Evolutionary conservation across 1,140 invertebrate species (phyloP).

Genomic region (Limonius californicus): DNA sequence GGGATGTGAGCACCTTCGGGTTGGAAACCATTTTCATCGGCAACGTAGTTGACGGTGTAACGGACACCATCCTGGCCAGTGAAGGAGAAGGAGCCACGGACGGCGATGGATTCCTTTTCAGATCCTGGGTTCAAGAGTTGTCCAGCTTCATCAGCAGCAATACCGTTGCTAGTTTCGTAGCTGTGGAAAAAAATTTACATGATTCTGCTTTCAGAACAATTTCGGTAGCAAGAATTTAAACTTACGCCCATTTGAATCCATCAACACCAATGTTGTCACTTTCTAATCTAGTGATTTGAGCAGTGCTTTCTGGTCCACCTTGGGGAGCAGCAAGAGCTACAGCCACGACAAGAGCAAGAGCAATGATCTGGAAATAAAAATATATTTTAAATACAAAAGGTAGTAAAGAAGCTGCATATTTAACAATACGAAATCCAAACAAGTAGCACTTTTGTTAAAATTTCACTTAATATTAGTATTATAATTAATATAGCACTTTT

Average conservation of each 20-base stretch:
- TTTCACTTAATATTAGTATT: too few species aligned
- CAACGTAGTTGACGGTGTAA: slow-evolving; percentile 68
- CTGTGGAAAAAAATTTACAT: slow-evolving; percentile 37
- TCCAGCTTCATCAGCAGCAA: slow-evolving; percentile 52
- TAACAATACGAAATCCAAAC: too few species aligned
- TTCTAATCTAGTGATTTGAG: slow-evolving; percentile 44
- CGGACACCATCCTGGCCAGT: slow-evolving; percentile 63
- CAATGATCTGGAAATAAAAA: neutral
- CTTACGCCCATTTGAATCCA: slow-evolving; percentile 52
- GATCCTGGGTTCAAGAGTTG: slow-evolving; percentile 54
- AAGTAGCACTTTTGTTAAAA: too few species aligned
- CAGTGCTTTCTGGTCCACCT: slow-evolving; percentile 33
- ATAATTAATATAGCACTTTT: too few species aligned
- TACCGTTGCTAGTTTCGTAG: slow-evolving; percentile 61
- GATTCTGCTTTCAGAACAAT: neutral
- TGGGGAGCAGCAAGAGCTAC: slow-evolving; percentile 41
- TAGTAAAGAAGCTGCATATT: too few species aligned
- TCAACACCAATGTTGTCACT: slow-evolving; percentile 48
- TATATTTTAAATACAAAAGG: neutral
- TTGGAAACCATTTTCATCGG: slow-evolving; percentile 76
- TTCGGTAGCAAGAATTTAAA: slow-evolving; percentile 12
- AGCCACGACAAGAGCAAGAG: neutral
- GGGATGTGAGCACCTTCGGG: slow-evolving; percentile 64
- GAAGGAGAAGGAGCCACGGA: slow-evolving; percentile 59
- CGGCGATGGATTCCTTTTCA: slow-evolving; percentile 57